phyloP scores from a whole-genome alignment of 2,888 invertebrate species.

The Epirrhoe tristata region DNA sequence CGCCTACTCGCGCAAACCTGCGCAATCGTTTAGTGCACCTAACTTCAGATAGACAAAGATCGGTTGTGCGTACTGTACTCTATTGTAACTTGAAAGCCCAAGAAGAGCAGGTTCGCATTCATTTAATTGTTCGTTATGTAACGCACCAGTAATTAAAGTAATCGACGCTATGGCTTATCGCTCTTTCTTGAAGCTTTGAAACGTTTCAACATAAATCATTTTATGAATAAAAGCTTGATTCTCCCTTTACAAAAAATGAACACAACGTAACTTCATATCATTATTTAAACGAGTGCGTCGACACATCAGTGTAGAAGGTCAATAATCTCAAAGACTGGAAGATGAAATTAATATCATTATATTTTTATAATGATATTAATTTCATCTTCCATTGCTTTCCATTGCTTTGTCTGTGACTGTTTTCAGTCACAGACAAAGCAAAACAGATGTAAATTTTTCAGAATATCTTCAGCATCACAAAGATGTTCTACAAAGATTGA shows the following conservation, averaged over 20 bases:
- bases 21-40: no score
- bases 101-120: constrained; percentile 25
- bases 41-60: no score
- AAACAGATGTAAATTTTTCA: constrained; percentile 1
- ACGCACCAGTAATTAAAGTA: constrained; percentile 49
- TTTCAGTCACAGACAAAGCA: constrained; percentile 4
- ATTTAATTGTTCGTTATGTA: constrained; percentile 46
- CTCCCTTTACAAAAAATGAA: constrained; percentile 6
- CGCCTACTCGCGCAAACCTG: no score
- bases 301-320: constrained; percentile 36
- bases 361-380: no score
- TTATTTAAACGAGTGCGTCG: constrained; percentile 33
- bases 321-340: constrained; percentile 45
- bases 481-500: no score
- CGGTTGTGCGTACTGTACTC: no score
- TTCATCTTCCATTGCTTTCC: no score
- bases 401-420: no score
- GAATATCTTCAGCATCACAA: constrained; percentile 1
- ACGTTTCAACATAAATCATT: constrained; percentile 45
- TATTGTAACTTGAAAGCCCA: constrained; percentile 29
- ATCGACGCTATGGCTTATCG: constrained; percentile 47
- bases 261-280: constrained; percentile 37
- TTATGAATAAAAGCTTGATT: constrained; percentile 16
- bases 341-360: constrained; percentile 24
- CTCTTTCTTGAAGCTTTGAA: constrained; percentile 45